phyloP scores from a whole-genome alignment of 2,888 invertebrate genomes.

The Drosophila buzzatii region DNA sequence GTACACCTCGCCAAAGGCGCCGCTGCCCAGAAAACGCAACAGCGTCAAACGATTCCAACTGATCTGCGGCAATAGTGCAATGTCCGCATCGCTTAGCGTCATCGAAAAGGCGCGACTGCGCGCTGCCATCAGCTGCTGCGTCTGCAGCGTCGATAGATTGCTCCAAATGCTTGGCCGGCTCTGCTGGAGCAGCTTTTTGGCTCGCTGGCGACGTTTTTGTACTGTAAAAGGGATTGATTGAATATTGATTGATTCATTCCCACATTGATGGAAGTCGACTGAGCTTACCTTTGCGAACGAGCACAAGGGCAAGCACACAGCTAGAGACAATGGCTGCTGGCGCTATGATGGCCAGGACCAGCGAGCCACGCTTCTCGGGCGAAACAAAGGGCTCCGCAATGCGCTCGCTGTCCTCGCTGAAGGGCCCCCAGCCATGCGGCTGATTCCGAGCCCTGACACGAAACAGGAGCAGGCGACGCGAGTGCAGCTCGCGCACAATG shows the following conservation, averaged over 20 bases:
- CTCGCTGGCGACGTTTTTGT: slow-evolving; percentile 88
- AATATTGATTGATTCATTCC: not conserved
- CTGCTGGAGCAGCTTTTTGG: slow-evolving; percentile 89
- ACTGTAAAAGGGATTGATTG: slow-evolving; percentile 85
- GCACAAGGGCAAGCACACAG: slow-evolving; percentile 79
- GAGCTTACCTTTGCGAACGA: slow-evolving; percentile 79
- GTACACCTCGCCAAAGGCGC: slow-evolving; percentile 98
- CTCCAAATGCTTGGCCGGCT: slow-evolving; percentile 88
- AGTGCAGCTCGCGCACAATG: slow-evolving; percentile 89
- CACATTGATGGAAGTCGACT: no score
- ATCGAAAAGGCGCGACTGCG: slow-evolving; percentile 90
- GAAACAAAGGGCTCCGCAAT: slow-evolving; percentile 83
- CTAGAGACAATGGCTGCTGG: slow-evolving; percentile 86
- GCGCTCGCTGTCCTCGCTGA: slow-evolving; percentile 89
- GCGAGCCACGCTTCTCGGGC: slow-evolving; percentile 83
- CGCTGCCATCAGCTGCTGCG: slow-evolving; percentile 88
- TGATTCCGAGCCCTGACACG: slow-evolving; percentile 91
- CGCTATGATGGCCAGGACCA: slow-evolving; percentile 88
- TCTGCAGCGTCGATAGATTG: slow-evolving; percentile 94
- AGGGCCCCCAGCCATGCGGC: slow-evolving; percentile 92
- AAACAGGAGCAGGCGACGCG: slow-evolving; percentile 89
- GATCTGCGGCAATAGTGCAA: slow-evolving; percentile 94
- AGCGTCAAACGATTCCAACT: slow-evolving; percentile 93
- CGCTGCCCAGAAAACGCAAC: slow-evolving; percentile 95
- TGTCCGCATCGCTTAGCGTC: slow-evolving; percentile 92